phyloP scores from a whole-genome alignment of 2,888 invertebrate species.

The Cantharis lateralis region DNA sequence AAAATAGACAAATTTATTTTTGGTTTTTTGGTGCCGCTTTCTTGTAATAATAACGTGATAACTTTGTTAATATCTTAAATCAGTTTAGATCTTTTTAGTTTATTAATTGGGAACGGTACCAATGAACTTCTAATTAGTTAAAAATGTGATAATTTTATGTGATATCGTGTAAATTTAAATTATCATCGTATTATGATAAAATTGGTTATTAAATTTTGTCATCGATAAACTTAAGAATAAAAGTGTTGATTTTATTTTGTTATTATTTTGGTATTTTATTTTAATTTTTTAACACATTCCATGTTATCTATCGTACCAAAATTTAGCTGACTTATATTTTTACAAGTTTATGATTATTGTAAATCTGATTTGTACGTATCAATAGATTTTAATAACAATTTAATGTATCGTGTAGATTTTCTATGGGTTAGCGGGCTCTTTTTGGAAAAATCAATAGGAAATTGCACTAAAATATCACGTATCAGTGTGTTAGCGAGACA shows the following conservation, averaged over 20 bases:
- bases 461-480: not conserved
- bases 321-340: not conserved
- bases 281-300: not conserved
- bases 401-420: not conserved
- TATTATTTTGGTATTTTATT: not conserved
- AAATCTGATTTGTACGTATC: not conserved
- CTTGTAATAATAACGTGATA: not conserved
- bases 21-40: not conserved
- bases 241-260: not conserved
- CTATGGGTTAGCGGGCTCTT: not conserved
- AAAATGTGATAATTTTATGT: constrained; percentile 18
- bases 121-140: constrained; percentile 9
- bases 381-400: not conserved
- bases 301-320: not conserved
- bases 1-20: not conserved
- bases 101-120: constrained; percentile 5
- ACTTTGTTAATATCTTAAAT: not conserved
- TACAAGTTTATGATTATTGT: not conserved
- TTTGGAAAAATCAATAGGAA: not conserved
- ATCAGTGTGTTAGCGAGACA: not conserved
- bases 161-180: constrained; percentile 8
- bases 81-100: not conserved
- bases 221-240: constrained; percentile 6
- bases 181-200: not conserved
- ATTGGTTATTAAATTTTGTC: constrained; percentile 3